These are phyloP conservation scores for Dromiciops gliroides DNA, from an alignment of 2,113 vertebrate genomes.

Conservation along the genomic window DNA sequence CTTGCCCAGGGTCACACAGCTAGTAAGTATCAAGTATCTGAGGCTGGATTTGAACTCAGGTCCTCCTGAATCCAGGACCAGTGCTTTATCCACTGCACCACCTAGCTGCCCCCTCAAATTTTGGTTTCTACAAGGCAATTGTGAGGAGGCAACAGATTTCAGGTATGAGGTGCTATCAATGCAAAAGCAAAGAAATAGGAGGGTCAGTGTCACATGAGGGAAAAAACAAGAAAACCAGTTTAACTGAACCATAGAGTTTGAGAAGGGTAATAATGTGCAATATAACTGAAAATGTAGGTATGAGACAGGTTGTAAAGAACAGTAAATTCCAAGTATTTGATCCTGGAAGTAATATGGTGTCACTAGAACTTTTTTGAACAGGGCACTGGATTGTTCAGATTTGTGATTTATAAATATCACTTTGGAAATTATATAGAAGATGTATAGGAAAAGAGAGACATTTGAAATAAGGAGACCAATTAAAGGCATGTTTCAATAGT, in stretches of 20 bases:
- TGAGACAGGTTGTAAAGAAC: not conserved
- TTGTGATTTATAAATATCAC: not conserved
- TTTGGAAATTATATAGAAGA: not conserved
- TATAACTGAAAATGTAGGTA: not conserved
- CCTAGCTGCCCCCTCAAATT: too few species aligned
- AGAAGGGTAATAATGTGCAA: not conserved
- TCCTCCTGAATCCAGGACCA: too few species aligned
- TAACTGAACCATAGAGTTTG: not conserved
- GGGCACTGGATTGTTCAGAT: not conserved
- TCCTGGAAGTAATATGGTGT: not conserved
- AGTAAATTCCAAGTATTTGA: not conserved
- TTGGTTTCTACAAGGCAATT: not conserved
- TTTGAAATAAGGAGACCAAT: not conserved
- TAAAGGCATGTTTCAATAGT: not conserved
- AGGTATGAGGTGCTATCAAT: not conserved
- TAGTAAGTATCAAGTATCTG: too few species aligned
- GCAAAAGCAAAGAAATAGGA: not conserved
- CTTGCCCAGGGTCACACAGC: too few species aligned
- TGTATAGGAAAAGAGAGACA: not conserved
- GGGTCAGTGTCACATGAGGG: not conserved
- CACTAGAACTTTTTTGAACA: not conserved
- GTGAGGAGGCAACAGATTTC: not conserved
- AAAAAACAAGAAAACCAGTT: not conserved
- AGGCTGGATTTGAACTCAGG: too few species aligned
- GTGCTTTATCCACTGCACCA: too few species aligned